phyloP scores from a whole-genome alignment of 2,113 vertebrate genomes.

The Colistium nudipinnis region DNA sequence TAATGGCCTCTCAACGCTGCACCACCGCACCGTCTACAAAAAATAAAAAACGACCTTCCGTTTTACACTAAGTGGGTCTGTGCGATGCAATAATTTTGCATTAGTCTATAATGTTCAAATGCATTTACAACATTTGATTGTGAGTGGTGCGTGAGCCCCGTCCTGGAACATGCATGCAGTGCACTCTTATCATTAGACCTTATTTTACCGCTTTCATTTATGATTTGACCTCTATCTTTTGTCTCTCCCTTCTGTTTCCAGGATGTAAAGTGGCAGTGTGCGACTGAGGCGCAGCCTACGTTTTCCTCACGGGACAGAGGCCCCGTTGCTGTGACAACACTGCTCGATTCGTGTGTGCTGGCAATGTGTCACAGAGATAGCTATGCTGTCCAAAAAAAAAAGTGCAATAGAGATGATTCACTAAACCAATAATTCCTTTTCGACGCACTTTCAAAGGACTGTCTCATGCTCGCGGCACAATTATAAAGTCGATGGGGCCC shows the following conservation, averaged over 20 bases:
- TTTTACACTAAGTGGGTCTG: slow-evolving; percentile 45
- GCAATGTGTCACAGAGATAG: neutral
- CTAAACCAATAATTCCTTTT: neutral
- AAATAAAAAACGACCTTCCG: slow-evolving; percentile 10
- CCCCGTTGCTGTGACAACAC: neutral
- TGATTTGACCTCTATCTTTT: slow-evolving; percentile 1
- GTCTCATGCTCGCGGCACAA: neutral
- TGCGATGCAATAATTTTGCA: neutral
- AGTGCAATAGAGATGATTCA: neutral
- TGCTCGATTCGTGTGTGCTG: neutral
- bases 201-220: no score
- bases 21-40: slow-evolving; percentile 34
- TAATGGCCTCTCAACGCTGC: slow-evolving; percentile 22
- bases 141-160: no score
- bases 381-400: neutral
- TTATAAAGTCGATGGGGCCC: neutral
- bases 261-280: no score
- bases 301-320: neutral
- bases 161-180: no score
- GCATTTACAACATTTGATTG: no score
- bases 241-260: no score
- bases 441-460: no score
- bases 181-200: no score
- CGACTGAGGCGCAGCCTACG: no score
- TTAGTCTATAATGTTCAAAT: no score